phyloP scores from a whole-genome alignment of 1,140 invertebrate genomes.

The Xylocopa sonorina region DNA sequence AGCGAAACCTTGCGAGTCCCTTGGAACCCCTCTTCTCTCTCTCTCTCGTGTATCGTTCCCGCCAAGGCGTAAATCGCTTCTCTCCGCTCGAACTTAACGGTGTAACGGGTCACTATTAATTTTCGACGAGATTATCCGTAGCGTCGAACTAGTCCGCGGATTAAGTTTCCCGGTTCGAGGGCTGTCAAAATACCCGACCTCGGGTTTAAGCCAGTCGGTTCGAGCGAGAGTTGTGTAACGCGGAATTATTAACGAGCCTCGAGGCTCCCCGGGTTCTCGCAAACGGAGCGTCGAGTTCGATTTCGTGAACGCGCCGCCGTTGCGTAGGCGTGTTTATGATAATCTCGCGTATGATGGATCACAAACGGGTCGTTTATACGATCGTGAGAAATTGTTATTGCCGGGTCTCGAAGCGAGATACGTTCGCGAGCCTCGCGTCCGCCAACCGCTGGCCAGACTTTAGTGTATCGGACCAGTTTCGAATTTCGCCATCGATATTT shows the following conservation, averaged over 20 bases:
- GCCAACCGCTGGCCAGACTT: neutral
- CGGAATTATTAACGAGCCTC: neutral
- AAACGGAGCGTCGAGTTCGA: neutral
- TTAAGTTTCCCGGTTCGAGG: conserved; percentile 19
- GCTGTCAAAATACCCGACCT: neutral
- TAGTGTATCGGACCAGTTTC: neutral
- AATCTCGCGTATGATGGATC: conserved; percentile 30
- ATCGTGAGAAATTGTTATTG: neutral
- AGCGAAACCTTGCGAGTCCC: conserved; percentile 51
- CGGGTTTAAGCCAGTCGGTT: too few relatives aligned
- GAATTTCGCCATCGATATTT: conserved; percentile 47
- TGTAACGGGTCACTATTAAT: neutral
- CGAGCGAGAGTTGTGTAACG: neutral
- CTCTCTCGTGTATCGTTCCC: neutral
- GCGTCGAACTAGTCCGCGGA: conserved; percentile 11
- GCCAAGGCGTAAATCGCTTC: conserved; percentile 42
- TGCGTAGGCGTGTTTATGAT: conserved; percentile 36
- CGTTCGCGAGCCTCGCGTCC: neutral
- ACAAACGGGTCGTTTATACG: neutral
- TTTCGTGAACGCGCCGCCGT: neutral
- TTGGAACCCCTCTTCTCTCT: too few relatives aligned
- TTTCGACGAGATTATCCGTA: conserved; percentile 22
- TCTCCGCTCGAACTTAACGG: conserved; percentile 2
- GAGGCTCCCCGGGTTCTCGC: neutral
- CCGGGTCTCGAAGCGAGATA: neutral